Percentiles rank a stretch among this genome's conserved stretches.
phyloP scores from a whole-genome alignment of 2,113 vertebrate species.

The Lonchura striata region DNA sequence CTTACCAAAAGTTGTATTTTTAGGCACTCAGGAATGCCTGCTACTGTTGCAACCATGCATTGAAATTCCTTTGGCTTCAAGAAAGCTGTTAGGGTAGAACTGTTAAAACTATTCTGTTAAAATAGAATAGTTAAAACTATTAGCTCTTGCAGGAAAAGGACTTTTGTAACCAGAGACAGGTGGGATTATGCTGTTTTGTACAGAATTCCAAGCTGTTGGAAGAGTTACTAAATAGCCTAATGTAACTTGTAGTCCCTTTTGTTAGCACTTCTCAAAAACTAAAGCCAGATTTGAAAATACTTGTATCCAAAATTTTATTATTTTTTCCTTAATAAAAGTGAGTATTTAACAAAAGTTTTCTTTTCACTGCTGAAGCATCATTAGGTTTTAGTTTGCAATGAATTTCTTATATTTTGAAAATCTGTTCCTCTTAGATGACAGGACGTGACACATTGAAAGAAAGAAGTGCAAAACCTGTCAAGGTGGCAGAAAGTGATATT shows the following conservation, averaged over 20 bases:
- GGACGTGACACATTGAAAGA: slow-evolving; percentile 87
- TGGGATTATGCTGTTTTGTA: background rate
- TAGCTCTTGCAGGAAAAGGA: background rate
- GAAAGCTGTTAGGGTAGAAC: background rate
- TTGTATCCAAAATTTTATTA: background rate
- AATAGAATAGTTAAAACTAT: background rate
- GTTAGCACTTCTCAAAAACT: background rate
- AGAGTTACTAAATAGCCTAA: background rate
- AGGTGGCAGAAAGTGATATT: slow-evolving; percentile 93
- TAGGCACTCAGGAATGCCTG: background rate
- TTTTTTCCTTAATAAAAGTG: background rate
- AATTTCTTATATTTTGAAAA: background rate
- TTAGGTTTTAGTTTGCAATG: background rate
- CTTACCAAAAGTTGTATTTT: background rate
- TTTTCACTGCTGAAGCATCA: background rate
- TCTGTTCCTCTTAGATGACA: slow-evolving; percentile 80
- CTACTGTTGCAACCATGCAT: background rate
- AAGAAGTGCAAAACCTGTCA: slow-evolving; percentile 85
- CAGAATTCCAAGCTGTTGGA: background rate
- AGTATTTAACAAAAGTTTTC: background rate
- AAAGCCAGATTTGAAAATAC: background rate
- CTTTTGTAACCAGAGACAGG: background rate
- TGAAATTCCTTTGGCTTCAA: background rate
- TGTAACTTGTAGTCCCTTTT: background rate
- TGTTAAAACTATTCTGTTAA: background rate